These are phyloP conservation scores for Phoxinus phoxinus DNA, from an alignment of 2,113 vertebrate species.

Conservation along the genomic window DNA sequence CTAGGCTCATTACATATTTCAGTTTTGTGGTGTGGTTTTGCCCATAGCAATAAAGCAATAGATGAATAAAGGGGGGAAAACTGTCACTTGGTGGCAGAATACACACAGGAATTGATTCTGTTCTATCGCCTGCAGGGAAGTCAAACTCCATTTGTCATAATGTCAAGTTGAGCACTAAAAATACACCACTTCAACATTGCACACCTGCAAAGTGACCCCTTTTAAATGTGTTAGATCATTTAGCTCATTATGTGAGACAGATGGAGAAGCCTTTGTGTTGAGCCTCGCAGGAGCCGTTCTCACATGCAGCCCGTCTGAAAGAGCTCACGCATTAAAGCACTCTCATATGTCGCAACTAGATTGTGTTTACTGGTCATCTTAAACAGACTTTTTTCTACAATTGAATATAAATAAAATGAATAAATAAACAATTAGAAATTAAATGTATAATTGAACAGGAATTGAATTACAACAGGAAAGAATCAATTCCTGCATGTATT, in stretches of 20 bases:
- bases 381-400: neutral
- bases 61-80: neutral
- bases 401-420: neutral
- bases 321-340: neutral
- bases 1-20: neutral
- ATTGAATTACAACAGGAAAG: neutral
- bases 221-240: conserved; percentile 44
- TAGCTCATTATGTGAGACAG: conserved; percentile 32
- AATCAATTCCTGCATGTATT: conserved; percentile 16
- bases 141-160: conserved; percentile 46
- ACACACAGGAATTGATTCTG: conserved; percentile 19
- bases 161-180: conserved; percentile 51
- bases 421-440: neutral
- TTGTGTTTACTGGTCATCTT: neutral
- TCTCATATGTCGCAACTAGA: neutral
- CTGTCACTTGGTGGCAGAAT: conserved; percentile 28
- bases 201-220: conserved; percentile 48
- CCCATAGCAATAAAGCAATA: conserved; percentile 7
- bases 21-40: neutral
- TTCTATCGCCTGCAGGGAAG: conserved; percentile 44
- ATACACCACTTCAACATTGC: conserved; percentile 42
- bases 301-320: conserved; percentile 19
- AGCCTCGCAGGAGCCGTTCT: conserved; percentile 7
- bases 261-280: conserved; percentile 21
- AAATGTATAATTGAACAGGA: no score